These are phyloP conservation scores for Drosophila seclusa DNA, from an alignment of 2,888 invertebrate species.

Conservation along the genomic window DNA sequence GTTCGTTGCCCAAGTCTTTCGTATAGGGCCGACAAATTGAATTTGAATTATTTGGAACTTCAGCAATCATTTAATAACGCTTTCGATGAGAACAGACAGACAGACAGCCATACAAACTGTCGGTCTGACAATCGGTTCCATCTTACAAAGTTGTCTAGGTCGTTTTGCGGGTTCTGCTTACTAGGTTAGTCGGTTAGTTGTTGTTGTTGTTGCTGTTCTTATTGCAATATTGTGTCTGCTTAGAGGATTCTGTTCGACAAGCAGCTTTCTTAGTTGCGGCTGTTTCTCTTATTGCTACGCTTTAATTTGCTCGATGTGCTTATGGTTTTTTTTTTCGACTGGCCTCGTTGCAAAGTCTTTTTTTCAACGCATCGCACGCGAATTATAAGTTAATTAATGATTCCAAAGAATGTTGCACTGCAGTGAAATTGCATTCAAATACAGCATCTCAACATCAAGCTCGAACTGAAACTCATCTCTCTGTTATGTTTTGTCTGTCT, in stretches of 20 bases:
- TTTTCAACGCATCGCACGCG: slow-evolving; percentile 67
- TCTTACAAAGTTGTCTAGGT: slow-evolving; percentile 52
- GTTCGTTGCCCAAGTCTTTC: slow-evolving; percentile 78
- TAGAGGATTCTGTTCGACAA: slow-evolving; percentile 64
- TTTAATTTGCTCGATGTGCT: slow-evolving; percentile 41
- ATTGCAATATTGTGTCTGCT: slow-evolving; percentile 36
- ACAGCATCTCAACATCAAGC: slow-evolving; percentile 28
- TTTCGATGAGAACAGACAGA: slow-evolving; percentile 2
- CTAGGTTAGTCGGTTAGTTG: slow-evolving; percentile 82
- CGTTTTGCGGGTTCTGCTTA: slow-evolving; percentile 73
- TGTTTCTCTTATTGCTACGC: slow-evolving; percentile 56
- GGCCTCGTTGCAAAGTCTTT: slow-evolving; percentile 48
- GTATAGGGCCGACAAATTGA: slow-evolving; percentile 67
- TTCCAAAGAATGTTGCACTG: slow-evolving; percentile 59
- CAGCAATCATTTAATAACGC: slow-evolving; percentile 26
- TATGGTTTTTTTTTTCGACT: slow-evolving; percentile 45
- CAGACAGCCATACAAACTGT: not conserved
- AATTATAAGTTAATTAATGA: slow-evolving; percentile 67
- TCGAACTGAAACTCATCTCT: slow-evolving; percentile 2
- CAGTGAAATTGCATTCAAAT: slow-evolving; percentile 59
- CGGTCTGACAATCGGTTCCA: slow-evolving; percentile 8
- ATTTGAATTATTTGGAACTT: slow-evolving; percentile 5
- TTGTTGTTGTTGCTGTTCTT: slow-evolving; percentile 43
- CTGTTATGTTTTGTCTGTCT: slow-evolving; percentile 40
- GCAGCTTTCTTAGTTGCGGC: slow-evolving; percentile 63